Evolutionary conservation across 2,113 vertebrate genomes (phyloP).

Genomic region (Pluvianellus socialis): DNA sequence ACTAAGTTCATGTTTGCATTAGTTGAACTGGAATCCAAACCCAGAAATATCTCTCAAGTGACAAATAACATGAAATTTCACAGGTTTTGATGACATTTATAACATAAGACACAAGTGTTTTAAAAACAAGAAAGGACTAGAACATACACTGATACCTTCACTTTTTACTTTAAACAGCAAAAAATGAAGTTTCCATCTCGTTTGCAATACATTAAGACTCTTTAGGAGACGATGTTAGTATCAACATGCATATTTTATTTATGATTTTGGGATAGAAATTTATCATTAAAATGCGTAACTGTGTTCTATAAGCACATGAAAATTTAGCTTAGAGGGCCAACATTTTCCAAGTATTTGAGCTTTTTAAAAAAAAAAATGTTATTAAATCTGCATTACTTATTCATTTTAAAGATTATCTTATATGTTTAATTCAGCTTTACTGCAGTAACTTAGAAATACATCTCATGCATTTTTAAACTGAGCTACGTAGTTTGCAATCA

Average conservation of each 20-base stretch:
- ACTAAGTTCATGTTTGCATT: not conserved
- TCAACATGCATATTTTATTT: not conserved
- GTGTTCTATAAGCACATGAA: not conserved
- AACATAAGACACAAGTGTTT: not conserved
- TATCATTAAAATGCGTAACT: not conserved
- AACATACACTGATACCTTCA: not conserved
- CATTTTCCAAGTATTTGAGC: not conserved
- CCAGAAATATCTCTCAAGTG: not conserved
- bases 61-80: not conserved
- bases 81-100: not conserved
- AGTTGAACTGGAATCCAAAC: not conserved
- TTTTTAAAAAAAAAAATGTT: not conserved
- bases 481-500: slow-evolving; percentile 34
- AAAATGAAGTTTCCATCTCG: not conserved
- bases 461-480: slow-evolving; percentile 28
- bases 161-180: not conserved
- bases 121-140: not conserved
- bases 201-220: not conserved
- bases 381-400: not conserved
- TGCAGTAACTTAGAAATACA: not conserved
- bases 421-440: not conserved
- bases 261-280: not conserved
- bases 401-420: not conserved
- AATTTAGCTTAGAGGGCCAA: not conserved
- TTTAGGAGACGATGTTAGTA: not conserved